phyloP scores from a whole-genome alignment of 2,888 invertebrate genomes.

The Noctua pronuba region DNA sequence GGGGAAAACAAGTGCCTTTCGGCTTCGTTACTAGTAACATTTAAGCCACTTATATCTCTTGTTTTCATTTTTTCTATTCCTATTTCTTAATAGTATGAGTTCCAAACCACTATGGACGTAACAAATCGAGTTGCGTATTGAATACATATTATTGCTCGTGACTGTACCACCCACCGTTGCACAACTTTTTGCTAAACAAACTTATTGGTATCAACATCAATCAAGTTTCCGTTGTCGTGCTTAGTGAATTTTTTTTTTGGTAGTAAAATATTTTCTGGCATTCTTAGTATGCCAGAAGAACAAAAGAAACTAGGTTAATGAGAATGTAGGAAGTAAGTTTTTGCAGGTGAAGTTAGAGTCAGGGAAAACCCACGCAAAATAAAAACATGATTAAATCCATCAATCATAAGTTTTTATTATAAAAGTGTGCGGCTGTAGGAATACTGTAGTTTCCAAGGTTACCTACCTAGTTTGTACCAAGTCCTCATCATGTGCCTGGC shows the following conservation, averaged over 20 bases:
- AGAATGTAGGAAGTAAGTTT: neutral
- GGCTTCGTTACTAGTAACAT: too few species aligned
- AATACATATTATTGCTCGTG: neutral
- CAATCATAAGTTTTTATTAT: neutral
- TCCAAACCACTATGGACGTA: too few species aligned
- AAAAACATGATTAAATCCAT: neutral
- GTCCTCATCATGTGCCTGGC: too few species aligned
- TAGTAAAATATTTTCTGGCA: neutral
- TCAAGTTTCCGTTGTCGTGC: slow-evolving; percentile 17
- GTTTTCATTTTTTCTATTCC: too few species aligned
- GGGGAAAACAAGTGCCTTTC: too few species aligned
- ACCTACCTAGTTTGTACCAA: too few species aligned
- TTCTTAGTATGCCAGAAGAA: neutral
- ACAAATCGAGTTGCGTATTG: neutral
- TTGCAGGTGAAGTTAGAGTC: neutral
- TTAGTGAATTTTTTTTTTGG: neutral
- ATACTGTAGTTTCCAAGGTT: too few species aligned
- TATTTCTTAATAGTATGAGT: too few species aligned
- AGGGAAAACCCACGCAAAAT: neutral
- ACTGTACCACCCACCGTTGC: slow-evolving; percentile 30
- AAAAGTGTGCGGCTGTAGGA: too few species aligned
- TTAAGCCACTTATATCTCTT: too few species aligned
- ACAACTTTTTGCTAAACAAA: slow-evolving; percentile 49
- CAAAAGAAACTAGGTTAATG: neutral
- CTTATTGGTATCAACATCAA: slow-evolving; percentile 41